phyloP scores from a whole-genome alignment of 2,888 invertebrate species.

The Cephus rjabovi region DNA sequence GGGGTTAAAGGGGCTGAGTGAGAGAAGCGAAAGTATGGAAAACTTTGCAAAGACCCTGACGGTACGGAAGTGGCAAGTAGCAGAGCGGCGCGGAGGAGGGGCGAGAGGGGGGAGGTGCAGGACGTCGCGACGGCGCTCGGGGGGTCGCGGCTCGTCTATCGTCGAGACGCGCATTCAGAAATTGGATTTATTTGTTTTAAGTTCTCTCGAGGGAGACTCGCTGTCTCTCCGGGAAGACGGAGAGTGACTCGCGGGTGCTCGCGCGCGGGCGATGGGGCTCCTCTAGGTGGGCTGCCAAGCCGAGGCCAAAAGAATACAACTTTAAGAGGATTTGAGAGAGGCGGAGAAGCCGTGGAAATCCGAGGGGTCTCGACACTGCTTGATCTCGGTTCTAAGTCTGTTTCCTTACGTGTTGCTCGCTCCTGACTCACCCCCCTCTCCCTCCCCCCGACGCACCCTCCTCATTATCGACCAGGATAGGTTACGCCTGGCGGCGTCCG shows the following conservation, averaged over 20 bases:
- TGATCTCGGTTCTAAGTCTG: constrained; percentile 45
- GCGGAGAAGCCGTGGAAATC: constrained; percentile 66
- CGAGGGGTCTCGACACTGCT: constrained; percentile 64
- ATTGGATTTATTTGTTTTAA: constrained; percentile 60
- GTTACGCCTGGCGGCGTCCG: constrained; percentile 30
- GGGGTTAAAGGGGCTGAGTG: neutral
- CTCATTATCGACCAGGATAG: constrained; percentile 46
- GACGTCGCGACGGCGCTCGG: neutral
- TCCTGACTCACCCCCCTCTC: constrained; percentile 15
- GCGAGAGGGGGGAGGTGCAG: neutral
- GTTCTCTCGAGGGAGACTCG: constrained; percentile 28
- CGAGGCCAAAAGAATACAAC: constrained; percentile 67
- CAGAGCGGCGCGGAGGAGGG: neutral
- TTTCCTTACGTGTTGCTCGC: constrained; percentile 29
- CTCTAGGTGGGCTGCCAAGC: constrained; percentile 39
- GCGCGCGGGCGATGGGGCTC: constrained; percentile 1
- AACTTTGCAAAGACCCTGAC: neutral
- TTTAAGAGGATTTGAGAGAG: constrained; percentile 66
- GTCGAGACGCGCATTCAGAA: constrained; percentile 26
- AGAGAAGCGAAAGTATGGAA: neutral
- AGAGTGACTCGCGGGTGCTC: constrained; percentile 10
- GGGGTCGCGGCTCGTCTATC: neutral
- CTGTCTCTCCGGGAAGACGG: constrained; percentile 18
- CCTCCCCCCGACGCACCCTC: too few relatives aligned
- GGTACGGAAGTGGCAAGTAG: neutral